These are phyloP conservation scores for Hartigia nigra DNA, from an alignment of 2,888 invertebrate species.

Conservation along the genomic window DNA sequence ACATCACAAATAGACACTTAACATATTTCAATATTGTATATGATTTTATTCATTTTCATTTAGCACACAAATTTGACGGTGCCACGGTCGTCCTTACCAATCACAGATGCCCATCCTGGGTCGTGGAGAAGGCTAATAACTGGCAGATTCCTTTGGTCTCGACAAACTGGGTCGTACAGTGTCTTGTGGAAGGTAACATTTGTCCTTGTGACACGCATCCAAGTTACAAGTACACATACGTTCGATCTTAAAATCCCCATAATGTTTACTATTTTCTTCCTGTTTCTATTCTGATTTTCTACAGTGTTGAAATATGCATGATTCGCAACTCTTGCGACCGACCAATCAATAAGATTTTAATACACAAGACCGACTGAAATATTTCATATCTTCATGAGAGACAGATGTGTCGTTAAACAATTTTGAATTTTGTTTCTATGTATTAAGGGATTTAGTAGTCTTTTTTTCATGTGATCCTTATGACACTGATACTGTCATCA, in stretches of 20 bases:
- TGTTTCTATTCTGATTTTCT: not conserved
- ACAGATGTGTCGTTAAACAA: not conserved
- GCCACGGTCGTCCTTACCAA: slow-evolving; percentile 72
- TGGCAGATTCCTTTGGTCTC: slow-evolving; percentile 75
- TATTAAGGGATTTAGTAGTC: not conserved
- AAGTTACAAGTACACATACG: slow-evolving; percentile 70
- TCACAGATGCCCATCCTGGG: slow-evolving; percentile 71
- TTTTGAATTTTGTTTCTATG: not conserved
- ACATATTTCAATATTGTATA: not conserved
- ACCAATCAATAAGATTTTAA: not conserved
- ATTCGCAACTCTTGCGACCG: not conserved
- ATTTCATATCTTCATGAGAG: not conserved
- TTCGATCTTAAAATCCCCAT: slow-evolving; percentile 26
- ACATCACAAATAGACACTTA: not conserved
- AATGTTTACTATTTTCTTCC: not conserved
- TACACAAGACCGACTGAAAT: not conserved
- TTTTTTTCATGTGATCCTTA: not conserved
- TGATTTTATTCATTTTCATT: not conserved
- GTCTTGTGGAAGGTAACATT: slow-evolving; percentile 73
- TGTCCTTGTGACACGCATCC: slow-evolving; percentile 68
- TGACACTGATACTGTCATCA: not conserved
- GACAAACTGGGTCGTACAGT: slow-evolving; percentile 77
- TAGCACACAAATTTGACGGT: slow-evolving; percentile 12
- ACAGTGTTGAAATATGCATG: not conserved
- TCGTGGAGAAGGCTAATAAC: slow-evolving; percentile 68